Evolutionary conservation across 2,797 vertebrate genomes (phyloP).

Genomic region (Onychomys arenicola): DNA sequence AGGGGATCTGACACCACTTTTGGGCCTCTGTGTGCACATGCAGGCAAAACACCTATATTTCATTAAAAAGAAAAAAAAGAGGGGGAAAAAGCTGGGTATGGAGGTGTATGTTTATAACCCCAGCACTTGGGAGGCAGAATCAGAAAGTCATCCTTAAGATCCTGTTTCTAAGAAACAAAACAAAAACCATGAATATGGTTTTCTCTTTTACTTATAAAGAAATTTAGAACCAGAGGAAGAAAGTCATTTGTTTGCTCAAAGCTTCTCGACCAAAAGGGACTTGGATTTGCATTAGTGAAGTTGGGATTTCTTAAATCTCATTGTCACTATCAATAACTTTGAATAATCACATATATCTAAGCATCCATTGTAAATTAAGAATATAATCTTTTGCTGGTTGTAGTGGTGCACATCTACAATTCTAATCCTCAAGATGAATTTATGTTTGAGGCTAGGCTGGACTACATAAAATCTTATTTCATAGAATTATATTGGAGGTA

Average conservation of each 20-base stretch:
- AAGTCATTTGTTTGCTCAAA: slow-evolving; percentile 20
- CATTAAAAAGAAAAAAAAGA: not conserved
- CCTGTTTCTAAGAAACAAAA: not conserved
- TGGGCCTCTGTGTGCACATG: not conserved
- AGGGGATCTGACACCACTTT: not conserved
- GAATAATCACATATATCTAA: slow-evolving; percentile 33
- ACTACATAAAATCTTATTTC: not conserved
- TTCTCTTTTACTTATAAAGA: slow-evolving; percentile 18
- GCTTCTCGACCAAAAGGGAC: slow-evolving; percentile 9
- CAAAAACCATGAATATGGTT: not conserved
- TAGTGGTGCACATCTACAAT: not conserved
- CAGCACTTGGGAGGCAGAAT: not conserved
- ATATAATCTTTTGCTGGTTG: not conserved
- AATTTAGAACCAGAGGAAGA: not conserved
- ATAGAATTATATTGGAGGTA: slow-evolving; percentile 33
- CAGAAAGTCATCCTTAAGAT: not conserved
- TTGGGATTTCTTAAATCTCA: slow-evolving; percentile 21
- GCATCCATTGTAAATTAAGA: slow-evolving; percentile 8
- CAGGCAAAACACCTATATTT: not conserved
- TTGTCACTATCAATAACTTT: not conserved
- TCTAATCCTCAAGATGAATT: not conserved
- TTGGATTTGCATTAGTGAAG: slow-evolving; percentile 32
- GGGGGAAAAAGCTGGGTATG: not conserved
- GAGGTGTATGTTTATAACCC: not conserved
- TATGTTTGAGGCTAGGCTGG: not conserved